Evolutionary conservation across 2,113 vertebrate species (phyloP).

Genomic region (Trematomus loennbergii): DNA sequence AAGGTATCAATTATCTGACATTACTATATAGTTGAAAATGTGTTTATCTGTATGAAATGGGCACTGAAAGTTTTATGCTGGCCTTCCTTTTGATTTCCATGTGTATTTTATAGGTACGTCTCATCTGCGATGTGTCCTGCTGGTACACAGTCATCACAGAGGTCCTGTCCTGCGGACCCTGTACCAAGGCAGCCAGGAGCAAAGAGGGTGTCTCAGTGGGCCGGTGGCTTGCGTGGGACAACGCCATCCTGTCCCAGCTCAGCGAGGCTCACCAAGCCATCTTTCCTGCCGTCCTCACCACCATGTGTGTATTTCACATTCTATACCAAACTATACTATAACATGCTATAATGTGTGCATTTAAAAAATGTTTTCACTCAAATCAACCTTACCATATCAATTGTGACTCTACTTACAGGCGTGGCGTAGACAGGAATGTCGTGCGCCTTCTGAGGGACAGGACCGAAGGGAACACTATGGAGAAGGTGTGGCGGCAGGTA

Average conservation of each 20-base stretch:
- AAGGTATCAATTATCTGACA: too few relatives aligned
- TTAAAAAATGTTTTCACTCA: too few relatives aligned
- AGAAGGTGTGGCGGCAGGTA: not conserved
- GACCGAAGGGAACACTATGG: not conserved
- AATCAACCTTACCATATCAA: not conserved
- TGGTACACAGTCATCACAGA: not conserved
- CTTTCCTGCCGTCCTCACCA: not conserved
- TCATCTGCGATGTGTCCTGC: not conserved
- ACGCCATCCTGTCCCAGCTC: not conserved
- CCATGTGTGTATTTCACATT: too few relatives aligned
- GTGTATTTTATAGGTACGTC: too few relatives aligned
- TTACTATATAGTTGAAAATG: too few relatives aligned
- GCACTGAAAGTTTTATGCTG: too few relatives aligned
- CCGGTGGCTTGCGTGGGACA: not conserved
- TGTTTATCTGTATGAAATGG: too few relatives aligned
- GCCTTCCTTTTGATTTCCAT: too few relatives aligned
- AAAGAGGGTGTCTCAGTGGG: not conserved
- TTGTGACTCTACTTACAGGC: not conserved
- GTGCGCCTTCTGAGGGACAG: not conserved
- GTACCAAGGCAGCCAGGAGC: not conserved
- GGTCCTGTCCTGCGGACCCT: not conserved
- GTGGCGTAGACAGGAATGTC: not conserved
- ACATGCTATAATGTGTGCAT: too few relatives aligned
- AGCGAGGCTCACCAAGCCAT: not conserved
- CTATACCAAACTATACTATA: too few relatives aligned